These are phyloP conservation scores for Cheiracanthium punctorium DNA, from an alignment of 2,888 invertebrate species.

Conservation along the genomic window DNA sequence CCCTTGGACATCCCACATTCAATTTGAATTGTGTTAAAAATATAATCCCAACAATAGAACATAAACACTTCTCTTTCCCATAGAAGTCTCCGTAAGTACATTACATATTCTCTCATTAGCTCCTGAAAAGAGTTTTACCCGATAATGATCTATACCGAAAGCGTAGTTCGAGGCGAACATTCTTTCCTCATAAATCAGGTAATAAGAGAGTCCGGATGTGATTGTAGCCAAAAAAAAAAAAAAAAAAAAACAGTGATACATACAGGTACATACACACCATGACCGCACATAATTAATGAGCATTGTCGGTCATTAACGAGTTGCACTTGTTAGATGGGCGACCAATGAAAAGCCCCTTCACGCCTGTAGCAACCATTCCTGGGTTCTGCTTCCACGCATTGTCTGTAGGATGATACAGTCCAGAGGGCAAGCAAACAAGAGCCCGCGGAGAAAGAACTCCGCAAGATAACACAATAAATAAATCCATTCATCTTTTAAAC, in stretches of 20 bases:
- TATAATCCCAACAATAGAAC: not conserved
- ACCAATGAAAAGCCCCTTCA: constrained; percentile 61
- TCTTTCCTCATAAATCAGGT: constrained; percentile 46
- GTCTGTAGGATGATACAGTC: constrained; percentile 63
- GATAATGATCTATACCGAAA: constrained; percentile 34
- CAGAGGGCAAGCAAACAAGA: constrained; percentile 61
- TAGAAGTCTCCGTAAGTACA: constrained; percentile 2
- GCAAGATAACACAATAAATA: constrained; percentile 63
- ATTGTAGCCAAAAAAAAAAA: constrained; percentile 50
- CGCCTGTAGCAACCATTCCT: constrained; percentile 31
- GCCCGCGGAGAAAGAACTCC: not conserved
- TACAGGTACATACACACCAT: constrained; percentile 51
- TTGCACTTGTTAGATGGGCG: constrained; percentile 49
- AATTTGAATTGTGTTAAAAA: not conserved
- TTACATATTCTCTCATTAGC: constrained; percentile 62
- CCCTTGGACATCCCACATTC: not conserved
- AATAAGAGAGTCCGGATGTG: constrained; percentile 27
- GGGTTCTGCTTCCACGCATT: constrained; percentile 31
- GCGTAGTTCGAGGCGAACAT: constrained; percentile 31
- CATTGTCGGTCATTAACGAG: constrained; percentile 64
- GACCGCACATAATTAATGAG: constrained; percentile 68
- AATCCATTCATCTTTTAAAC: constrained; percentile 64
- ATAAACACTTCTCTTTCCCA: not conserved
- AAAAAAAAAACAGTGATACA: too few relatives aligned
- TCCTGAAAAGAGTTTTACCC: constrained; percentile 19